phyloP scores from a whole-genome alignment of 2,888 invertebrate species.

The Phengaris alcon region DNA sequence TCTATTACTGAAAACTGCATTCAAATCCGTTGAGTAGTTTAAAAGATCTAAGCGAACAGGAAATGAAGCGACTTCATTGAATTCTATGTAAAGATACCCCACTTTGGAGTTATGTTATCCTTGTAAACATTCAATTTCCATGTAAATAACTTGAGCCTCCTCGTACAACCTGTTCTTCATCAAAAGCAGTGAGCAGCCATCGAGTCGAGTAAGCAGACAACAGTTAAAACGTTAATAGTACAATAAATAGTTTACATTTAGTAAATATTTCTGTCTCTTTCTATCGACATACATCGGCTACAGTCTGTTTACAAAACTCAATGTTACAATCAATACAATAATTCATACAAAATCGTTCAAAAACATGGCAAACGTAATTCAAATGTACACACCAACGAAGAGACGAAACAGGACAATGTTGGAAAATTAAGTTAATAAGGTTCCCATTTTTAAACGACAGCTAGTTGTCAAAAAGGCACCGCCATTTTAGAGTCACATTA shows the following conservation, averaged over 20 bases:
- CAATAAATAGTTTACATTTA: neutral
- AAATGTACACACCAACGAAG: neutral
- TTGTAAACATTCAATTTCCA: neutral
- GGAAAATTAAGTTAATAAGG: no score
- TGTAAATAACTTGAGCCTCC: neutral
- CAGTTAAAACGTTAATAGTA: neutral
- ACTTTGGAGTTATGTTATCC: neutral
- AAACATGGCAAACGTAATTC: constrained; percentile 22
- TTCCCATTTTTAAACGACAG: no score
- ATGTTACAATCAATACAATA: neutral
- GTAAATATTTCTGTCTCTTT: neutral
- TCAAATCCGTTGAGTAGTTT: no score
- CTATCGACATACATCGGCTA: neutral
- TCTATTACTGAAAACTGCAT: no score
- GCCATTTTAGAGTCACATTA: neutral
- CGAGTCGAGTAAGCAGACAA: constrained; percentile 6
- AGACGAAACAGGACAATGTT: neutral
- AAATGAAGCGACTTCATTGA: no score
- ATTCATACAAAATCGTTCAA: neutral
- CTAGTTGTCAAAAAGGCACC: neutral
- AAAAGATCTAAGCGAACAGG: no score
- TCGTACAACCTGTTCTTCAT: neutral
- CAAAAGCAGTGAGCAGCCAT: constrained; percentile 4
- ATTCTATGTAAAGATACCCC: neutral
- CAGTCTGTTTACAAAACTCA: constrained; percentile 2